Percentiles rank a stretch among this genome's conserved stretches.
phyloP scores from a whole-genome alignment of 1,140 invertebrate genomes.

The Trichonephila clavipes region DNA sequence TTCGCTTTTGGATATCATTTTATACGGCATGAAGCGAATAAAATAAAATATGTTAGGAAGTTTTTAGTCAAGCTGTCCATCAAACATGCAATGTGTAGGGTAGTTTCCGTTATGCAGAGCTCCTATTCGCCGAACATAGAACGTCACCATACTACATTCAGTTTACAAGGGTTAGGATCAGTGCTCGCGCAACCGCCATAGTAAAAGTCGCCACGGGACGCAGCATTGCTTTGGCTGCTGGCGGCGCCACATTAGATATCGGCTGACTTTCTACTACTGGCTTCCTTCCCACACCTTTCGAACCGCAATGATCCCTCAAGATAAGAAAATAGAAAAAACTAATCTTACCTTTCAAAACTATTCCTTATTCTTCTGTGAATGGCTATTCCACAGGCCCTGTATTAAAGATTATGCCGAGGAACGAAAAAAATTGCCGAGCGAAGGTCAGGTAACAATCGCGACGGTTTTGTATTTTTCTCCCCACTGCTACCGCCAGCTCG shows the following conservation, averaged over 20 bases:
- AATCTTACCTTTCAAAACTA: constrained; percentile 53
- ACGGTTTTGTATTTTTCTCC: constrained; percentile 65
- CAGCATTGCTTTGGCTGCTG: constrained; percentile 67
- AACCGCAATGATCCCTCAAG: constrained; percentile 10
- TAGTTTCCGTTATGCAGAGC: constrained; percentile 73
- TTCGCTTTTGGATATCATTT: neutral
- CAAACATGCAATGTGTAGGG: constrained; percentile 65
- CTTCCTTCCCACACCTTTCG: constrained; percentile 62
- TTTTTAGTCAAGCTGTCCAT: constrained; percentile 74
- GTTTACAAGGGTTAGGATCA: constrained; percentile 69
- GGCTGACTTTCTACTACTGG: constrained; percentile 41
- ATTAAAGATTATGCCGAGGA: neutral
- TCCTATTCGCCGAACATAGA: constrained; percentile 75
- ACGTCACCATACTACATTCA: constrained; percentile 74
- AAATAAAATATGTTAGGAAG: constrained; percentile 63
- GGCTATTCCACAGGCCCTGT: neutral
- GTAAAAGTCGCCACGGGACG: constrained; percentile 73
- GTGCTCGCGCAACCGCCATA: constrained; percentile 74
- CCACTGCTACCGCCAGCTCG: constrained; percentile 70
- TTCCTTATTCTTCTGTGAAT: neutral
- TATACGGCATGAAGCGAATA: constrained; percentile 27
- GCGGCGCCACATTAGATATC: constrained; percentile 61
- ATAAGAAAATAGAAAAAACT: constrained; percentile 40
- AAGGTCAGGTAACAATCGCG: constrained; percentile 75
- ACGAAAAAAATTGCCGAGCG: constrained; percentile 58